Evolutionary conservation across 1,140 invertebrate species (phyloP), one percentile per base, ranked within the genome.

Genomic region (Danaus plexippus): DNA sequence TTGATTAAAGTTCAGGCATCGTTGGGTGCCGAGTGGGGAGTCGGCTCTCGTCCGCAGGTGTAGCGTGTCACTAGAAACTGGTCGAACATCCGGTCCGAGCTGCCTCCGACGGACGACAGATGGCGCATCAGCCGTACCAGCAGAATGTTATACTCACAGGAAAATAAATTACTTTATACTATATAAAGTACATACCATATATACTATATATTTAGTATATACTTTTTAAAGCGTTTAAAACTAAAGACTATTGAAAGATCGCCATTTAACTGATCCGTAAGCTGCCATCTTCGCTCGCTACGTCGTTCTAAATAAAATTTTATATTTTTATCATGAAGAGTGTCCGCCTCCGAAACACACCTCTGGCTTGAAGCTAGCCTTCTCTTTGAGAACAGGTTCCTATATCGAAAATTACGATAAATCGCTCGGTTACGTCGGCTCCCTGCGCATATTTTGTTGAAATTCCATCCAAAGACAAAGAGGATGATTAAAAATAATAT

Each of bases 261-360:
- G 3, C 15, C 15, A 15, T 15, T 15, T 15, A 15, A 15, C 15
- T 15, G 15, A 15, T 15, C 15, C 15, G 15, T 15, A 15, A 15
- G 15, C 15, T 15, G 15, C 15, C 15, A 15, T 15, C 15, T 15
- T 3, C 15, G 3, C 15, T 1, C 15, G 15, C 3, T 15, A 15
- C 15, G 15, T 15, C 15, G 1, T 15, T 15, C 83, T 81, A 79
- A 86, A 80, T 86, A 85, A 86, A 85, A 83, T 74, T 83, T 86
- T 85, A 85, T 85, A 80, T 77, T 85, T 84, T 85, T 86, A 83
- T 83, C 83, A 83, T 83, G 78, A 73, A 61, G 61, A 67, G 71
- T 67, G 68, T 60, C 52, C 54, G 69, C 61, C 64, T 62, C 67
- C 71, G 58, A 63, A 57, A 64, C 58, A 65, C 64, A 63, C 58